phyloP scores from a whole-genome alignment of 2,113 vertebrate genomes.

The Marcusenius ussheri region DNA sequence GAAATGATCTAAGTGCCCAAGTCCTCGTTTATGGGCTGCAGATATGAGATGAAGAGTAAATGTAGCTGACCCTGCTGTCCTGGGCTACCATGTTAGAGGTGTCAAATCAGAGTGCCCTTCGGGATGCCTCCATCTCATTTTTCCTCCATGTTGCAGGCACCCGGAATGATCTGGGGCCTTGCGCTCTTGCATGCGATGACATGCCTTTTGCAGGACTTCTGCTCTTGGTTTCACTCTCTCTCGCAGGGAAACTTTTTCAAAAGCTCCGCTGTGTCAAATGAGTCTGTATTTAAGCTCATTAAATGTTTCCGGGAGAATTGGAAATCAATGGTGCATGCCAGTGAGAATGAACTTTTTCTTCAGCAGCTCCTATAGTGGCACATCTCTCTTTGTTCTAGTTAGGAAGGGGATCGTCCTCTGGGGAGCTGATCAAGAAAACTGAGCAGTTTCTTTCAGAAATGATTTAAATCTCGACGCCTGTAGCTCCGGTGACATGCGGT shows the following conservation, averaged over 20 bases:
- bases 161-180: not conserved
- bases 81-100: not conserved
- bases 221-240: not conserved
- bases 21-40: not conserved
- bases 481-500: too few relatives aligned
- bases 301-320: constrained; percentile 20
- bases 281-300: constrained; percentile 21
- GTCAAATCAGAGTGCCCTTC: not conserved
- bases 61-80: not conserved
- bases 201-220: not conserved
- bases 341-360: constrained; percentile 12
- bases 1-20: not conserved
- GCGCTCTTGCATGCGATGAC: not conserved
- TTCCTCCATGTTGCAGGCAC: not conserved
- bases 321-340: constrained; percentile 17
- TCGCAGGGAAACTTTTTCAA: constrained; percentile 6
- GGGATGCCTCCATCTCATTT: not conserved
- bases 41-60: not conserved
- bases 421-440: not conserved
- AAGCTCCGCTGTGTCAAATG: constrained; percentile 6
- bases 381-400: constrained; percentile 7
- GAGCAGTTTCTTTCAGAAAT: not conserved
- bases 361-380: not conserved
- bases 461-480: not conserved
- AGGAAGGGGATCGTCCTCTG: not conserved